These are phyloP conservation scores for Dorcus hopei DNA, from an alignment of 2,888 invertebrate species.

Conservation along the genomic window DNA sequence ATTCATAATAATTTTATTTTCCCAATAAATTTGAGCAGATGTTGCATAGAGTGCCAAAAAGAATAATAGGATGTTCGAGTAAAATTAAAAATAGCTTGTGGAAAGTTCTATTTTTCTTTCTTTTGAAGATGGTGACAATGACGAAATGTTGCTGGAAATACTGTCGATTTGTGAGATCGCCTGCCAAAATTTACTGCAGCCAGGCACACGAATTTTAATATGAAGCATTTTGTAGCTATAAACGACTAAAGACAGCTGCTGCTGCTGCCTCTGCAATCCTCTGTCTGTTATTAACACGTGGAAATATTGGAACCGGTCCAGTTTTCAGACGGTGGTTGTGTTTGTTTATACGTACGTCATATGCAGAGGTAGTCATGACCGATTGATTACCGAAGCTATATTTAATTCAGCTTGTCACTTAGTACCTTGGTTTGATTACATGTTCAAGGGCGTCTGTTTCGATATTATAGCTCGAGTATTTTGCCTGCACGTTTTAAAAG, in stretches of 20 bases:
- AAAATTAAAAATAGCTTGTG: too few species aligned
- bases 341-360: slow-evolving; percentile 10
- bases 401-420: not conserved
- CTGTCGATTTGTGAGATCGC: too few species aligned
- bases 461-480: not conserved
- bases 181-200: too few species aligned
- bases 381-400: slow-evolving; percentile 7
- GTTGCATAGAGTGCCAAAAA: not conserved
- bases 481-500: too few species aligned
- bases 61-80: too few species aligned
- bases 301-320: slow-evolving; percentile 8
- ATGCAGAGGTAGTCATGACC: slow-evolving; percentile 6
- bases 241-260: not conserved
- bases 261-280: not conserved
- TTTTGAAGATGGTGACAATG: too few species aligned
- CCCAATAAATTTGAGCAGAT: not conserved
- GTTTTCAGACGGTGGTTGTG: slow-evolving; percentile 10
- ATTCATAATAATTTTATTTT: slow-evolving; percentile 1
- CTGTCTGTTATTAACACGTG: slow-evolving; percentile 6
- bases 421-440: not conserved
- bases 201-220: not conserved
- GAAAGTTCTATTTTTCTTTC: too few species aligned
- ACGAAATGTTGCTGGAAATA: too few species aligned
- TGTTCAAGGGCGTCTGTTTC: not conserved
- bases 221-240: not conserved